Evolutionary conservation across 2,797 vertebrate species (phyloP), one percentile per base, ranked within the genome.

Genomic region (Pristis pectinata): DNA sequence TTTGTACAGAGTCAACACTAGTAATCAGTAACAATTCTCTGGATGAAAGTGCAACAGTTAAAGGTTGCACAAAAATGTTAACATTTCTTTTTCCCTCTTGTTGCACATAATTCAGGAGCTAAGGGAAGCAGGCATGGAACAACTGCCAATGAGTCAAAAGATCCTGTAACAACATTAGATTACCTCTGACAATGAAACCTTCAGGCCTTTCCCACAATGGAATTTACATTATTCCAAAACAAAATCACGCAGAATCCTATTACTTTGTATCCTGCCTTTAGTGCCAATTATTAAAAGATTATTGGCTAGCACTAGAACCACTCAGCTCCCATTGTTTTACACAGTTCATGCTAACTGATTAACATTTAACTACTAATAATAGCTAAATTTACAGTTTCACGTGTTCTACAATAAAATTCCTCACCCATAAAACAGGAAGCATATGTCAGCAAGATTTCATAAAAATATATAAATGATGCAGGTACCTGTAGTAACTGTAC

Each of bases 401-500:
- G 34, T 17, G 53, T 94, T 94, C 17, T 61, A 53, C 70, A 74
- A 30, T 22, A 94, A 34, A 49, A 72, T 56, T 53, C 30, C 8
- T 76, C 41, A 76, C 10, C 37, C 93, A n/a, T 41, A 49, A 93
- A 93, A 37, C 24, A n/a, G 17, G n/a, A 93, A 74, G 19, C 44
- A 74, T 53, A 93, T 72, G 27, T 44, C 6, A 72, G 10, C 44
- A 37, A 67, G 17, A 56, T 76, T 53, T 94, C 4, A 49, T 53
- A 6, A 93, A 76, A 53, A 49, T 67, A 34, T 22, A 5, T 64
- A 67, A 91, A 19, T 91, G 37, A 91, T 41, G 24, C 30, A 94
- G 56, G 96, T 97, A 99, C 99, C 98, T 99, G 99, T 96, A 99
- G 97, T 95, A 99, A 97, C 95, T 99, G 99, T 95, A 99, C 97